phyloP scores from a whole-genome alignment of 2,113 vertebrate genomes.

The Edolisoma coerulescens region DNA sequence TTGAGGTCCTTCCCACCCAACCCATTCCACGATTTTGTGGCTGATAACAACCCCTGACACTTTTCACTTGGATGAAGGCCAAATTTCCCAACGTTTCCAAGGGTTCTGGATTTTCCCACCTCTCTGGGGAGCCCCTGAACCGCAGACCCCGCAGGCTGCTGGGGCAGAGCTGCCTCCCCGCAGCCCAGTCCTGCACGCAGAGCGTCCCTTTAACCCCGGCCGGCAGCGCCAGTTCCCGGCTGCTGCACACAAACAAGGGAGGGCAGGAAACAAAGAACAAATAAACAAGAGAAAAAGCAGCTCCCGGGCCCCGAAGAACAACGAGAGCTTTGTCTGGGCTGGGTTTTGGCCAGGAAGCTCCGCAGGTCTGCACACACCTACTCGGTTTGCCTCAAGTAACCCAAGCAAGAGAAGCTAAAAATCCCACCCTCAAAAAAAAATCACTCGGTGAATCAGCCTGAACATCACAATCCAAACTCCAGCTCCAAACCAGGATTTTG shows the following conservation, averaged over 20 bases:
- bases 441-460: accelerated
- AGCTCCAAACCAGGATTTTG: accelerated
- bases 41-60: accelerated
- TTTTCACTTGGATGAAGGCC: background rate
- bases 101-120: accelerated
- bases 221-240: accelerated
- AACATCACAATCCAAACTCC: accelerated
- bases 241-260: background rate
- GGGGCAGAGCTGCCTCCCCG: background rate
- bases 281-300: background rate
- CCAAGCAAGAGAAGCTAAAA: accelerated
- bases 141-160: too few species aligned
- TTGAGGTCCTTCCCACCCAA: background rate
- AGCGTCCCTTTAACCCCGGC: accelerated
- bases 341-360: background rate
- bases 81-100: background rate
- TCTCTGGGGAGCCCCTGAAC: background rate
- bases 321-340: background rate
- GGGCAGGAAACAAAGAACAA: background rate
- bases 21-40: accelerated
- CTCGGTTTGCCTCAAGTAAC: background rate
- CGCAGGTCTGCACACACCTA: background rate
- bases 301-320: background rate
- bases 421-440: background rate
- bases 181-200: too few species aligned